phyloP scores from a whole-genome alignment of 2,888 invertebrate species.

The Cabera pusaria region DNA sequence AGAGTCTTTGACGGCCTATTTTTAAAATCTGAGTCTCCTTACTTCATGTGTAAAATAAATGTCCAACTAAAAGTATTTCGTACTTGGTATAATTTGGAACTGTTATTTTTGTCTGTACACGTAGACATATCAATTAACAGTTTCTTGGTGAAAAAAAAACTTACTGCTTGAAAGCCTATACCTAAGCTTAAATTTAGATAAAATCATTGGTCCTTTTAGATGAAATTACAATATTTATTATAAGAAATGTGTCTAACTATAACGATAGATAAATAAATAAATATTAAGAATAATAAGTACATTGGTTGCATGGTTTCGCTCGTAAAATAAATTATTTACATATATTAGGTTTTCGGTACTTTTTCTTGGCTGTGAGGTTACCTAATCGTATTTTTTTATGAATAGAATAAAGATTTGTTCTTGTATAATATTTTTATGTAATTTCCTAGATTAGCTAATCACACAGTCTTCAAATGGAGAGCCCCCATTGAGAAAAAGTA shows the following conservation, averaged over 20 bases:
- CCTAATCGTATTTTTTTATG: slow-evolving; percentile 48
- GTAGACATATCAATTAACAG: slow-evolving; percentile 53
- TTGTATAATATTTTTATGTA: slow-evolving; percentile 26
- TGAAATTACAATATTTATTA: slow-evolving; percentile 8
- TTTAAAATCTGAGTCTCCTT: no score
- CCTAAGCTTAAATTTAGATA: no score
- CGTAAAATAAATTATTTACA: slow-evolving; percentile 27
- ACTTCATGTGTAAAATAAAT: no score
- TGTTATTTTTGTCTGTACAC: slow-evolving; percentile 38
- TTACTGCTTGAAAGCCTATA: no score
- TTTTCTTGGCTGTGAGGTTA: slow-evolving; percentile 59
- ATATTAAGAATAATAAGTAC: no score
- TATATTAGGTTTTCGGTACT: slow-evolving; percentile 47
- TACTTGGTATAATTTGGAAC: no score
- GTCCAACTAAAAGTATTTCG: no score
- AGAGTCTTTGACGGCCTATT: no score
- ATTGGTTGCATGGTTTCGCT: slow-evolving; percentile 16
- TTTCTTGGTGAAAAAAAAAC: no score
- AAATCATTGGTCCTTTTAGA: no score
- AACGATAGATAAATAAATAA: slow-evolving; percentile 15
- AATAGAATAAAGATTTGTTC: slow-evolving; percentile 20
- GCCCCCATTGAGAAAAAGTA: slow-evolving; percentile 77
- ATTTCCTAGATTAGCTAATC: slow-evolving; percentile 51
- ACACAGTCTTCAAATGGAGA: slow-evolving; percentile 64
- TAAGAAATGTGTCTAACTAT: neutral